These are phyloP conservation scores for Danaus melanippus DNA, from an alignment of 1,140 invertebrate genomes.

Conservation along the genomic window DNA sequence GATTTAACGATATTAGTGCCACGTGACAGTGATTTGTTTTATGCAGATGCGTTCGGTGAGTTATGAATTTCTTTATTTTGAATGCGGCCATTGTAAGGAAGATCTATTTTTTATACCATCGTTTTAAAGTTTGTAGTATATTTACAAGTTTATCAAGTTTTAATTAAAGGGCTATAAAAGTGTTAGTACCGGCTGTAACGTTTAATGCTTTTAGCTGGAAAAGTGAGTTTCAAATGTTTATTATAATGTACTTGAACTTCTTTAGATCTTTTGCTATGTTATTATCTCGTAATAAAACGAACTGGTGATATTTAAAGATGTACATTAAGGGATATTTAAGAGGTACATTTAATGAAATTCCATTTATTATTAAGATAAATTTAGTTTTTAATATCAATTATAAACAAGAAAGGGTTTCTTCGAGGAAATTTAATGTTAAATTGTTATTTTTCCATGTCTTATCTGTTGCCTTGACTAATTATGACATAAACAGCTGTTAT, in stretches of 20 bases:
- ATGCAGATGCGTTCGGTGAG: slow-evolving; percentile 59
- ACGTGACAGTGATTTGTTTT: slow-evolving; percentile 41
- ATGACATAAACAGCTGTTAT: too few species aligned
- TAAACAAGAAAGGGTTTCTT: too few species aligned
- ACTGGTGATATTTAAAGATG: slow-evolving; percentile 15
- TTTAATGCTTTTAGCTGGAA: slow-evolving; percentile 53
- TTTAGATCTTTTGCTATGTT: slow-evolving; percentile 28
- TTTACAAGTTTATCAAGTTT: slow-evolving; percentile 54
- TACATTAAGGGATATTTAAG: slow-evolving; percentile 16
- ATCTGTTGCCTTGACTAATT: too few species aligned
- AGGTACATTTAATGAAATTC: too few species aligned
- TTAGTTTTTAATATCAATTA: too few species aligned
- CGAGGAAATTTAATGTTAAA: too few species aligned
- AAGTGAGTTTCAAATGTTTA: slow-evolving; percentile 49
- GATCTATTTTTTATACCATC: slow-evolving; percentile 50
- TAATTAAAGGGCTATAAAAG: slow-evolving; percentile 57
- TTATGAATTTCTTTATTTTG: slow-evolving; percentile 50
- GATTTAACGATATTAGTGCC: slow-evolving; percentile 27
- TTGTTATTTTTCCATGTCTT: too few species aligned
- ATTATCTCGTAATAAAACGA: slow-evolving; percentile 31
- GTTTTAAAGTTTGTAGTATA: slow-evolving; percentile 43
- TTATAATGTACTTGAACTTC: slow-evolving; percentile 44
- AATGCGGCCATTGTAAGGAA: slow-evolving; percentile 52
- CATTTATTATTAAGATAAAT: too few species aligned
- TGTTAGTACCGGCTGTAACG: slow-evolving; percentile 42